Percentiles rank a stretch among this genome's conserved stretches.
Evolutionary conservation across 2,113 vertebrate species (phyloP).

Genomic region (Eclectus roratus): DNA sequence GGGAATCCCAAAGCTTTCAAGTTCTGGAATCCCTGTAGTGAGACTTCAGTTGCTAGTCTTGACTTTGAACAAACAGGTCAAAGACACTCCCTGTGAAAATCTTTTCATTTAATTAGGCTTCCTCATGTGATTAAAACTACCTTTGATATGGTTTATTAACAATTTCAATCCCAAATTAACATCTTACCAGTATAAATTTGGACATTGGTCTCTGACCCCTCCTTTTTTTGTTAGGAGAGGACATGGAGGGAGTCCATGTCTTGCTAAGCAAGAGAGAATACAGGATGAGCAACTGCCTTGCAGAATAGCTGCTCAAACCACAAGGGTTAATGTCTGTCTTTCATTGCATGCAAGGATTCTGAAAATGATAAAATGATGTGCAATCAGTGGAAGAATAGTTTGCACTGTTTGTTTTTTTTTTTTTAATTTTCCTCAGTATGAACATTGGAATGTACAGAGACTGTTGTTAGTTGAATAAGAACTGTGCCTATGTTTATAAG

Average conservation of each 20-base stretch:
- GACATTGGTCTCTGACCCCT: neutral
- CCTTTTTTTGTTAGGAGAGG: neutral
- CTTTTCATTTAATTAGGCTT: neutral
- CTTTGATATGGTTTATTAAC: neutral
- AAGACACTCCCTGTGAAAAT: neutral
- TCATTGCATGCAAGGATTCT: neutral
- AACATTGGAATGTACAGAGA: neutral
- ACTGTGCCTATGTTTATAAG: accelerated
- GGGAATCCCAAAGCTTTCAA: neutral
- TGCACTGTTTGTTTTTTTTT: neutral
- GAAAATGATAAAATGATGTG: neutral
- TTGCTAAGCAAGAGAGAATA: neutral
- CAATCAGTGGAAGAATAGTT: neutral
- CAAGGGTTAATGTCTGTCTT: neutral
- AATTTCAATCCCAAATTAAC: neutral
- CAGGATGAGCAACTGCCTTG: neutral
- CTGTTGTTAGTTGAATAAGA: neutral
- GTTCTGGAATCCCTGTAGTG: neutral
- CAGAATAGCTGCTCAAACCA: neutral
- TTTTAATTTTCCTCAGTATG: neutral
- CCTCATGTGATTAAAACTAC: neutral
- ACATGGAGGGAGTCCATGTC: neutral
- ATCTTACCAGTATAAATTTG: neutral
- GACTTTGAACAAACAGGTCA: neutral
- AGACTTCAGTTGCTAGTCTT: neutral